Conservation (phyloP, 2,888 invertebrate species). For the Drosophila monieri region DNA sequence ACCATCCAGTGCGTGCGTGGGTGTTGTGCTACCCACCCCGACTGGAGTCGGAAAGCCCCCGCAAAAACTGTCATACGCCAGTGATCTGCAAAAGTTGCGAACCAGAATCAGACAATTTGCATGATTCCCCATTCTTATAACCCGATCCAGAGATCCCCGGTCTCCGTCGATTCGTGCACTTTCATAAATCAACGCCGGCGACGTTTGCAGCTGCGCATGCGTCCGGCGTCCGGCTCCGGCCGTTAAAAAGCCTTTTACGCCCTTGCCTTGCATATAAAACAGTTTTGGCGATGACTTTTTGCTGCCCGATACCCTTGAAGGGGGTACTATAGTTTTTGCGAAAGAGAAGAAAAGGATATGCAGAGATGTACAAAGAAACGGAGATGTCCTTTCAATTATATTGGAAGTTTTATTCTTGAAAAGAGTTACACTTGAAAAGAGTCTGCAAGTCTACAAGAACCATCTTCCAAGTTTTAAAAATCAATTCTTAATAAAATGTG, state of each 20-base stretch:
- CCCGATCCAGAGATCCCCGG: constrained; percentile 6
- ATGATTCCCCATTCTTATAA: constrained; percentile 39
- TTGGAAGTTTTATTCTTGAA: no score
- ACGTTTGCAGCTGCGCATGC: constrained; percentile 78
- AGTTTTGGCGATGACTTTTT: constrained; percentile 58
- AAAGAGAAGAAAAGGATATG: not conserved
- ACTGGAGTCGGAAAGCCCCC: constrained; percentile 15
- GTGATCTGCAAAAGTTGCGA: constrained; percentile 32
- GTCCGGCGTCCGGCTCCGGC: constrained; percentile 41
- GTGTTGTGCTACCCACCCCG: constrained; percentile 2
- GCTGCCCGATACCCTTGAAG: constrained; percentile 35
- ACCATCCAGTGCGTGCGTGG: constrained; percentile 22
- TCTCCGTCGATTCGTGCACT: constrained; percentile 66
- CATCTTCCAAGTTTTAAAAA: no score
- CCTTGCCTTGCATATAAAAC: constrained; percentile 79
- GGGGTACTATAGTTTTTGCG: constrained; percentile 15
- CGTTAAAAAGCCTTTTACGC: constrained; percentile 73
- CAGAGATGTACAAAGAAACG: not conserved
- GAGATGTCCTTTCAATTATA: not conserved
- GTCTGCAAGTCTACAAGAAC: no score
- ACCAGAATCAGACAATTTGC: constrained; percentile 58
- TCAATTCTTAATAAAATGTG: no score
- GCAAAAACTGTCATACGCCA: constrained; percentile 65
- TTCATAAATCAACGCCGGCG: constrained; percentile 77
- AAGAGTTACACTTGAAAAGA: no score